Conservation (phyloP, 2,888 invertebrate species). For the Drosophila parthenogenetica region DNA sequence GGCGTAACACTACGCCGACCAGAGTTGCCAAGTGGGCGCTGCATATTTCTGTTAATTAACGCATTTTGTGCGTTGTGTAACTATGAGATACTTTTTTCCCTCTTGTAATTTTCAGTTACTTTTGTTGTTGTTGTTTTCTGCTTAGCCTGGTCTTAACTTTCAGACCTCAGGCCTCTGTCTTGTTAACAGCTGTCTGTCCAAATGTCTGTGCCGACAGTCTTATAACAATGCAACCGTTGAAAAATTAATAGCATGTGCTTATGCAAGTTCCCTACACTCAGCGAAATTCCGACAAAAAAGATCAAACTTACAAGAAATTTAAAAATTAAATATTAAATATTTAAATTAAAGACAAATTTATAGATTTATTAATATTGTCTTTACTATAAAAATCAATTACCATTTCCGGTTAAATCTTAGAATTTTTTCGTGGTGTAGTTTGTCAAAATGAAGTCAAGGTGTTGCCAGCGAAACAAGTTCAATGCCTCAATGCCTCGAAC, state of each 20-base stretch:
- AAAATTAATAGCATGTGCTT: slow-evolving; percentile 70
- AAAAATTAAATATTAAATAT: too few species aligned
- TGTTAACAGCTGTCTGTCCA: slow-evolving; percentile 53
- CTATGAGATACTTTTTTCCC: slow-evolving; percentile 46
- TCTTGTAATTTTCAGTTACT: slow-evolving; percentile 10
- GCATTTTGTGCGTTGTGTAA: slow-evolving; percentile 76
- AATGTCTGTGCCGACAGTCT: slow-evolving; percentile 26
- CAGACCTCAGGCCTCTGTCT: slow-evolving; percentile 33
- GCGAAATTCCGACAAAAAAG: neutral
- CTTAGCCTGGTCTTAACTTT: slow-evolving; percentile 21
- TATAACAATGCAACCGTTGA: slow-evolving; percentile 68
- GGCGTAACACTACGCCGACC: slow-evolving; percentile 52
- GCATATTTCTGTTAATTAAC: slow-evolving; percentile 79
- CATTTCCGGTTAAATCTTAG: too few species aligned
- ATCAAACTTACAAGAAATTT: too few species aligned
- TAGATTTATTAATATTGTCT: too few species aligned
- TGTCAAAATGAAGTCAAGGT: slow-evolving; percentile 69
- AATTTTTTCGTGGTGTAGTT: slow-evolving; percentile 16
- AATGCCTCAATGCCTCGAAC: slow-evolving; percentile 78
- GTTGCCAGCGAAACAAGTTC: slow-evolving; percentile 74
- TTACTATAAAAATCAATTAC: too few species aligned
- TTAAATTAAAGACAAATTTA: too few species aligned
- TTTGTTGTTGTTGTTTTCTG: slow-evolving; percentile 3
- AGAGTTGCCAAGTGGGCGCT: slow-evolving; percentile 73
- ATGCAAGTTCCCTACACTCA: slow-evolving; percentile 56